Conservation (phyloP, 2,888 invertebrate genomes). For the Lepidocyrtinus sp. region DNA sequence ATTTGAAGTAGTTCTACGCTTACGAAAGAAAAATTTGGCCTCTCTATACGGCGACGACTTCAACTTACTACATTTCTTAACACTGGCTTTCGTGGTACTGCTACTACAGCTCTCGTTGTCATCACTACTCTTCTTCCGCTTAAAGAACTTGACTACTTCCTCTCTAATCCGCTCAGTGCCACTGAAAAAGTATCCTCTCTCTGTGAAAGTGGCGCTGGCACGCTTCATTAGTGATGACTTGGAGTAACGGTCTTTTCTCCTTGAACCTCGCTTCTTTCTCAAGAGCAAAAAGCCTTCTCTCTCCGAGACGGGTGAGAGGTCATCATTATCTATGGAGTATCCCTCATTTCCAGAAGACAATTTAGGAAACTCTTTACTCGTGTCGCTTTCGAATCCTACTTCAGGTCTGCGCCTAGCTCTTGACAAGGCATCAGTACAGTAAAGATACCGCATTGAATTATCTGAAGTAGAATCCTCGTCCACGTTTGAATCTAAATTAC, state of each 20-base stretch:
- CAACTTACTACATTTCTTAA: conserved; percentile 41
- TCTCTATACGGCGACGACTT: conserved; percentile 59
- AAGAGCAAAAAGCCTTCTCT: conserved; percentile 50
- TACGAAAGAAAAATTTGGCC: conserved; percentile 61
- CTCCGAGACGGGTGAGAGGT: conserved; percentile 53
- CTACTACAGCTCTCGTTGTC: conserved; percentile 48
- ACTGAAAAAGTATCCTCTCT: conserved; percentile 40
- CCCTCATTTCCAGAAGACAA: conserved; percentile 48
- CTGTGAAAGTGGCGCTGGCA: conserved; percentile 59
- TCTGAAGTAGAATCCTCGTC: conserved; percentile 55
- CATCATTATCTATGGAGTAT: conserved; percentile 51
- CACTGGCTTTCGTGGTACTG: conserved; percentile 35
- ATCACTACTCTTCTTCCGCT: conserved; percentile 57
- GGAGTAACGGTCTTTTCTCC: conserved; percentile 68
- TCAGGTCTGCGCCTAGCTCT: background rate
- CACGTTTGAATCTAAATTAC: conserved; percentile 42
- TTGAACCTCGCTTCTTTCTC: conserved; percentile 61
- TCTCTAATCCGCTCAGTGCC: conserved; percentile 61
- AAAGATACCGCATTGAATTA: conserved; percentile 26
- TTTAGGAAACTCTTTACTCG: conserved; percentile 51
- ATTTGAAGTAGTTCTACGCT: conserved; percentile 42
- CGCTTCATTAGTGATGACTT: conserved; percentile 66
- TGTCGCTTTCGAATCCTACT: conserved; percentile 48
- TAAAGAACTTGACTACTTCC: conserved; percentile 66
- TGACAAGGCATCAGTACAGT: background rate